Evolutionary conservation across 1,140 invertebrate genomes (phyloP).

Genomic region (Cherax destructor): DNA sequence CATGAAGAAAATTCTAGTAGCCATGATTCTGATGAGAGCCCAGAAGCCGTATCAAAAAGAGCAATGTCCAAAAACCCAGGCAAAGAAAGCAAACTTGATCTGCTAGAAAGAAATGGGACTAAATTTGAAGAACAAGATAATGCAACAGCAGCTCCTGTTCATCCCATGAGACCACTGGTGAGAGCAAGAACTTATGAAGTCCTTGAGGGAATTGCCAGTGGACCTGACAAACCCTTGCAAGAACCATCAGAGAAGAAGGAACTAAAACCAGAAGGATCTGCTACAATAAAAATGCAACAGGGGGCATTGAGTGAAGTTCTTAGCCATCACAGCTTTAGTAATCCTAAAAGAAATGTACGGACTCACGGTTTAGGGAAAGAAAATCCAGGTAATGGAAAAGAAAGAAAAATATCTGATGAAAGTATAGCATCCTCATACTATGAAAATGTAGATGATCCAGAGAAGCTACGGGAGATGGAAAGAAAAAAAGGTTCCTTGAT

Average conservation of each 20-base stretch:
- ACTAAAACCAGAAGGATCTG: not conserved
- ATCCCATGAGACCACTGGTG: conserved; percentile 52
- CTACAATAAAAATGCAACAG: not conserved
- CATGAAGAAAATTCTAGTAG: conserved; percentile 67
- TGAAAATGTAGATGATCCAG: conserved; percentile 58
- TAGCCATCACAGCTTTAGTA: not conserved
- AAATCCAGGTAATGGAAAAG: conserved; percentile 14
- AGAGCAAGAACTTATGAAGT: conserved; percentile 67
- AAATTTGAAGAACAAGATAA: not conserved
- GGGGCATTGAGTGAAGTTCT: not conserved
- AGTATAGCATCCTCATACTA: conserved; percentile 15
- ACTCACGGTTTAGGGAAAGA: conserved; percentile 10
- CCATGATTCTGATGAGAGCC: conserved; percentile 61
- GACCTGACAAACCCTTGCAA: not conserved
- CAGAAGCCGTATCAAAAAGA: conserved; percentile 4
- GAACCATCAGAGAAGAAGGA: conserved; percentile 1
- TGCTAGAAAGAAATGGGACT: not conserved
- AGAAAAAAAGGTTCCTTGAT: conserved; percentile 67
- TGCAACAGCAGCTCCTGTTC: not conserved
- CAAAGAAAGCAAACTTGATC: not conserved
- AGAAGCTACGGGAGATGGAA: conserved; percentile 59
- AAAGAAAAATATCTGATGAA: conserved; percentile 54
- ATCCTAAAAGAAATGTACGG: conserved; percentile 19
- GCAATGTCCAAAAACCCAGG: conserved; percentile 8
- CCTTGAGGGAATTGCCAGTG: conserved; percentile 35